Evolutionary conservation across 2,888 invertebrate genomes (phyloP).

Genomic region (Cerastis leucographa): DNA sequence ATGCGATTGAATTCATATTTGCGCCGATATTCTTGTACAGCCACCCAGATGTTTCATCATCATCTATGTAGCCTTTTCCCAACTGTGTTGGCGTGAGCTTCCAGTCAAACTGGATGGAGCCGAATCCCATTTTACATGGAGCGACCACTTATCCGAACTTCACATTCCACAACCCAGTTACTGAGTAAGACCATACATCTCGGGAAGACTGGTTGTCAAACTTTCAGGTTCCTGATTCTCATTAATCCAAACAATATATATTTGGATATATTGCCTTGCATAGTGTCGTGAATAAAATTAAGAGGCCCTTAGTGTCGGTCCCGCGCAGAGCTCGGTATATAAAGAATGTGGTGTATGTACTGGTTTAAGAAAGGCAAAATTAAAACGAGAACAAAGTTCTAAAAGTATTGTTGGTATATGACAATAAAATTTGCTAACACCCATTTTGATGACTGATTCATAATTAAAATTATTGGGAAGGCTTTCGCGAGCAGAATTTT

Average conservation of each 20-base stretch:
- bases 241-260: constrained; percentile 1
- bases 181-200: neutral
- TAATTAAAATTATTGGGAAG: constrained; percentile 21
- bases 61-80: neutral
- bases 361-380: constrained; percentile 21
- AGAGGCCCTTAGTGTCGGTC: constrained; percentile 33
- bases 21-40: too few relatives aligned
- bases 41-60: neutral
- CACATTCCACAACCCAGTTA: neutral
- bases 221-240: neutral
- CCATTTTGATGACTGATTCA: constrained; percentile 45
- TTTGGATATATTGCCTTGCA: neutral
- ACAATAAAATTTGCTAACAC: constrained; percentile 59
- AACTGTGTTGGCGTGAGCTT: neutral
- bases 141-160: neutral
- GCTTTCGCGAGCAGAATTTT: constrained; percentile 39
- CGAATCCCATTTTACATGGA: neutral
- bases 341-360: constrained; percentile 15
- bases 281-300: constrained; percentile 19
- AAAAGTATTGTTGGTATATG: constrained; percentile 47
- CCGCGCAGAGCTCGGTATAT: constrained; percentile 17
- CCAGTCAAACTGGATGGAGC: neutral
- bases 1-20: neutral
- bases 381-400: constrained; percentile 60
- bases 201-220: neutral